These are phyloP conservation scores for Drosophila kanekoi DNA, from an alignment of 2,888 invertebrate genomes.

Conservation along the genomic window DNA sequence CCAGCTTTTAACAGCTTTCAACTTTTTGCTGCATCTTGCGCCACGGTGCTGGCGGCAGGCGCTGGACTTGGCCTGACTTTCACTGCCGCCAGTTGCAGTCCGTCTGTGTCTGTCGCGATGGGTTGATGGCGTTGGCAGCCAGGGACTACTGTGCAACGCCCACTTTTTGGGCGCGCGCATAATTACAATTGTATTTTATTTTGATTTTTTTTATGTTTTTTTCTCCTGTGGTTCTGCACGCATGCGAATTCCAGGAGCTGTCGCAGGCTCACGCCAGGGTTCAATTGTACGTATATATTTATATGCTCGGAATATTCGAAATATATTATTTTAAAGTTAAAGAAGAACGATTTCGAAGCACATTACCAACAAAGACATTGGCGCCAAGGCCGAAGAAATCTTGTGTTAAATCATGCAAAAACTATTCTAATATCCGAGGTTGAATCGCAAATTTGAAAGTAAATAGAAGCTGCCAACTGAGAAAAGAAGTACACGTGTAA, in stretches of 20 bases:
- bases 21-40: neutral
- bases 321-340: too few relatives aligned
- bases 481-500: too few relatives aligned
- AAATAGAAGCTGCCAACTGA: too few relatives aligned
- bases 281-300: neutral
- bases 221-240: conserved; percentile 16
- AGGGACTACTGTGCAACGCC: conserved; percentile 79
- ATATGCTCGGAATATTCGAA: too few relatives aligned
- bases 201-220: conserved; percentile 31
- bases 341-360: too few relatives aligned
- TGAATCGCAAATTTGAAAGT: too few relatives aligned
- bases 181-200: conserved; percentile 67
- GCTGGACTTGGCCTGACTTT: conserved; percentile 51
- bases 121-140: conserved; percentile 70
- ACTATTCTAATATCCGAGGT: too few relatives aligned
- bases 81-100: conserved; percentile 57
- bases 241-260: conserved; percentile 75
- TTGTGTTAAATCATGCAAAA: too few relatives aligned
- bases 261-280: conserved; percentile 38
- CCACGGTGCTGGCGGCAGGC: conserved; percentile 60
- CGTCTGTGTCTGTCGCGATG: conserved; percentile 20
- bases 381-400: too few relatives aligned
- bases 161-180: conserved; percentile 67
- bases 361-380: too few relatives aligned
- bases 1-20: too few relatives aligned